Evolutionary conservation across 2,113 vertebrate genomes (phyloP).

Genomic region (Camelus dromedarius): DNA sequence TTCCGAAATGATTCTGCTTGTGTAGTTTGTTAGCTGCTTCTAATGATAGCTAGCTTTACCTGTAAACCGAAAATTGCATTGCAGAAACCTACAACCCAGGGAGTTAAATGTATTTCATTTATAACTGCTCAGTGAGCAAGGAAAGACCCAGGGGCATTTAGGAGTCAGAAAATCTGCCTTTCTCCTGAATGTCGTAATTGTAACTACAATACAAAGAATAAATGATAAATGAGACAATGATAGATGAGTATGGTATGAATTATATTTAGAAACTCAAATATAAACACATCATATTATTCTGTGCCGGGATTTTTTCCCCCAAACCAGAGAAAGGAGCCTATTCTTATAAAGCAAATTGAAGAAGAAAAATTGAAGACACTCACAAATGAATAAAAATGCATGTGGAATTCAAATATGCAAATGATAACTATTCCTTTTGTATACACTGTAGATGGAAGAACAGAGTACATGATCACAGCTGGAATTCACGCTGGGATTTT

Average conservation of each 20-base stretch:
- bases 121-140: conserved; percentile 57
- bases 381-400: conserved; percentile 46
- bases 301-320: not conserved
- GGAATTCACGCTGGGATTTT: conserved; percentile 49
- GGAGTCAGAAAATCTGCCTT: conserved; percentile 61
- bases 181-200: conserved; percentile 47
- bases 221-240: conserved; percentile 77
- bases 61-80: conserved; percentile 65
- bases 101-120: conserved; percentile 65
- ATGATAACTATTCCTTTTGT: conserved; percentile 63
- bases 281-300: conserved; percentile 74
- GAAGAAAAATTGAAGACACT: conserved; percentile 72
- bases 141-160: conserved; percentile 37
- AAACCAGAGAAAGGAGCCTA: conserved; percentile 23
- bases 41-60: conserved; percentile 56
- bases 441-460: not conserved
- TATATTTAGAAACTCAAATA: conserved; percentile 76
- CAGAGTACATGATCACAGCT: conserved; percentile 18
- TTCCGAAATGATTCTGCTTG: not conserved
- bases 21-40: not conserved
- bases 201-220: conserved; percentile 68
- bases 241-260: conserved; percentile 67
- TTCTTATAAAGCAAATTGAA: conserved; percentile 69
- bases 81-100: not conserved
- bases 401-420: conserved; percentile 50